These are phyloP conservation scores for Conger conger DNA, from an alignment of 2,113 vertebrate species.

Conservation along the genomic window DNA sequence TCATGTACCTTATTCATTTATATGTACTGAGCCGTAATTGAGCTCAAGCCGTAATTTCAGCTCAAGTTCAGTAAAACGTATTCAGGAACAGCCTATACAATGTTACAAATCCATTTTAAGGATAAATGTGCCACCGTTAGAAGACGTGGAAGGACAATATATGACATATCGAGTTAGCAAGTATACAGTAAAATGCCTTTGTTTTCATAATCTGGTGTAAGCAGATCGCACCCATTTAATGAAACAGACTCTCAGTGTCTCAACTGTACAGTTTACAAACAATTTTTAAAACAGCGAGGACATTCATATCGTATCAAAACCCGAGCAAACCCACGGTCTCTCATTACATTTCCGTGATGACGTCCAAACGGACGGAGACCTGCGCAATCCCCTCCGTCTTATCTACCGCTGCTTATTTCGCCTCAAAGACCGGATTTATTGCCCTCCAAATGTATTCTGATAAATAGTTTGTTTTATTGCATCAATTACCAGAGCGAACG, in stretches of 20 bases:
- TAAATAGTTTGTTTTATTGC: constrained; percentile 70
- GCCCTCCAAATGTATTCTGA: constrained; percentile 73
- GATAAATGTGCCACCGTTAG: too few relatives aligned
- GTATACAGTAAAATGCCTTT: too few relatives aligned
- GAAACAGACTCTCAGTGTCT: neutral
- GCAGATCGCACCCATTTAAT: neutral
- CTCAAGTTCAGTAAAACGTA: too few relatives aligned
- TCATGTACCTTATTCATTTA: too few relatives aligned
- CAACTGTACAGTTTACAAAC: neutral
- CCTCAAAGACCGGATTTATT: constrained; percentile 63
- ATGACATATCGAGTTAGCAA: too few relatives aligned
- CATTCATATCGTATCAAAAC: neutral
- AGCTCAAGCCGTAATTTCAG: too few relatives aligned
- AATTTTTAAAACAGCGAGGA: neutral
- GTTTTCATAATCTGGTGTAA: neutral
- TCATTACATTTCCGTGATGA: neutral
- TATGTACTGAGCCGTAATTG: too few relatives aligned
- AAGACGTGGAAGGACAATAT: too few relatives aligned
- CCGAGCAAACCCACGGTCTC: neutral
- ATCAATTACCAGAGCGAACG: constrained; percentile 69
- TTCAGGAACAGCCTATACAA: too few relatives aligned
- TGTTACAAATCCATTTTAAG: too few relatives aligned
- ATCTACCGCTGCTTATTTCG: neutral
- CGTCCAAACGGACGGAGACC: neutral
- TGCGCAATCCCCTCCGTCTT: neutral